These are phyloP conservation scores for Tragelaphus buxtoni DNA, from an alignment of 2,113 vertebrate genomes.

Conservation along the genomic window DNA sequence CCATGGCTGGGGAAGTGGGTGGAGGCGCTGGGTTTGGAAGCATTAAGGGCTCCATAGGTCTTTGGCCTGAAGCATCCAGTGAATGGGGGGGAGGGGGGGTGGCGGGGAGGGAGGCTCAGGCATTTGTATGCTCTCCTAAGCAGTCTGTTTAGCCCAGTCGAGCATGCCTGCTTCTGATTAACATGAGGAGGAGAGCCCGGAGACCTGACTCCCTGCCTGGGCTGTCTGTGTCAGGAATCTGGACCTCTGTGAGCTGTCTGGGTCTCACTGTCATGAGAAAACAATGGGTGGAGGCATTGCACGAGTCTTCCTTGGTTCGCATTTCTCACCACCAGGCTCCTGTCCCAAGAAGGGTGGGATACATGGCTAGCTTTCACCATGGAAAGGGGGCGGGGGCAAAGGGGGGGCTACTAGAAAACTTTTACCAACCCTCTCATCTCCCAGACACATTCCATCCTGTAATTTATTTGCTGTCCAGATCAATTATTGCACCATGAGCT, in stretches of 20 bases:
- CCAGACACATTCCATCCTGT: neutral
- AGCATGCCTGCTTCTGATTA: constrained; percentile 54
- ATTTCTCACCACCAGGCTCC: neutral
- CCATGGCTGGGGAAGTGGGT: neutral
- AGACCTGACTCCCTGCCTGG: no score
- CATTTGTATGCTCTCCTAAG: constrained; percentile 57
- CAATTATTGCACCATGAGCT: neutral
- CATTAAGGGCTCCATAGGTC: neutral
- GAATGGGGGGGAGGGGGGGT: neutral
- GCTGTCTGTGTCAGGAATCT: neutral
- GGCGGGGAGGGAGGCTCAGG: neutral
- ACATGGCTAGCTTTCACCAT: neutral
- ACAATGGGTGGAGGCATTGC: neutral
- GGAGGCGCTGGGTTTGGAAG: constrained; percentile 28
- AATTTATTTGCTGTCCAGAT: neutral
- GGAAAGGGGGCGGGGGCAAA: neutral
- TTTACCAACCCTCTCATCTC: neutral
- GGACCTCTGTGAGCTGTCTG: neutral
- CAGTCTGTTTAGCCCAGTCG: constrained; percentile 29
- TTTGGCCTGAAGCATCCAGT: constrained; percentile 55
- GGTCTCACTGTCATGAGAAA: neutral
- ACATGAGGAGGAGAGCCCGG: constrained; percentile 14
- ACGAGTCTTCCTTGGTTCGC: neutral
- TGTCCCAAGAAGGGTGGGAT: neutral
- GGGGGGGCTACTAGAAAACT: no score